A percentile compares a stretch with the other conserved stretches of the same genome.
These are phyloP conservation scores for Tetragnatha montana DNA, from an alignment of 2,888 invertebrate species.

Conservation along the genomic window DNA sequence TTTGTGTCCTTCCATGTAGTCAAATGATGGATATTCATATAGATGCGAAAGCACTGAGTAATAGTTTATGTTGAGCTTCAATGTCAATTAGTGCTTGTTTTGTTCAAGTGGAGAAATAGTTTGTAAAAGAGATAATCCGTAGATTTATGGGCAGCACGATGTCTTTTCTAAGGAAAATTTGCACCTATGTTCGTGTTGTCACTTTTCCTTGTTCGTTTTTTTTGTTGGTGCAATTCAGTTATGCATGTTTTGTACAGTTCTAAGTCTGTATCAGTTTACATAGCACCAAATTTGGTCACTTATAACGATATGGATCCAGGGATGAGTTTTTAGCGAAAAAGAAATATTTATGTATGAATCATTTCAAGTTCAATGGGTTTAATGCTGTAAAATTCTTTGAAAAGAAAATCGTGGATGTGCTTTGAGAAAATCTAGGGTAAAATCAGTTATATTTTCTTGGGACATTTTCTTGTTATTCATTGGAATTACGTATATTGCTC, in stretches of 20 bases:
- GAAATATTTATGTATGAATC: no score
- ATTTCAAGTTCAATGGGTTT: no score
- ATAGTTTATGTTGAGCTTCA: not conserved
- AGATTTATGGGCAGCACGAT: not conserved
- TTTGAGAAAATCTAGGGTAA: no score
- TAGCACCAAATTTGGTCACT: slow-evolving; percentile 48
- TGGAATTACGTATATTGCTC: no score
- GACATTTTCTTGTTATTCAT: no score
- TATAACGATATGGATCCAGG: slow-evolving; percentile 33
- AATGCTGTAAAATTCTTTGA: no score
- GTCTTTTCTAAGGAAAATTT: not conserved
- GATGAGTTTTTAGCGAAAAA: not conserved
- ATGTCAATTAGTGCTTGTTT: not conserved
- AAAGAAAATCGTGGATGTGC: no score
- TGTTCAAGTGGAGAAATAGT: not conserved
- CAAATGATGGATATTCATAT: not conserved
- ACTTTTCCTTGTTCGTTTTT: not conserved
- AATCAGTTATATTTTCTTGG: no score
- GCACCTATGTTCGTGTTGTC: not conserved
- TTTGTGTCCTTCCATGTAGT: not conserved
- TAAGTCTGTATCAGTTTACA: slow-evolving; percentile 27
- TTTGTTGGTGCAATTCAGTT: not conserved
- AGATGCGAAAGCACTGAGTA: not conserved
- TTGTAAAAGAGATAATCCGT: not conserved
- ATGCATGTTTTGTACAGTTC: slow-evolving; percentile 11